Evolutionary conservation across 2,797 vertebrate genomes (phyloP), one percentile per base, ranked within the genome.

Genomic region (Hippocampus kuda): DNA sequence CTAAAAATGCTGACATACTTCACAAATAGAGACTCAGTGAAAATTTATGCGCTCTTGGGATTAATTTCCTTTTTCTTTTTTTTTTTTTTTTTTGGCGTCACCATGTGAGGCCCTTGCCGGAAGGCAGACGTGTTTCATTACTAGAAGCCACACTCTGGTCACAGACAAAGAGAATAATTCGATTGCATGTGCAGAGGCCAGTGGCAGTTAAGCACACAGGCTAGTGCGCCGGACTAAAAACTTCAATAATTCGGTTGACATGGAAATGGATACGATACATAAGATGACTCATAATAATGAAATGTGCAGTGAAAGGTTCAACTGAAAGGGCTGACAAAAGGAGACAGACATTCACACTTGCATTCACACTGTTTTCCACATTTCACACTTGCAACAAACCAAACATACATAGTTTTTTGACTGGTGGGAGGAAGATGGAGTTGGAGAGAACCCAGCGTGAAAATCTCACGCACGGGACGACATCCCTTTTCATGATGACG

Each of bases 71-170:
- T 72, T 77, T 72, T 78, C 54, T 72, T 54, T 0, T 34, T 34
- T 4, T 34, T 34, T 34, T 34, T 6, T 6, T 34, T 34, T 34
- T 34, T 34, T 34, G 30, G 48, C 54, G 48, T 75, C 67, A 74
- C 74, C 75, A 60, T 62, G 71, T 74, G 75, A 85, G 72, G 74
- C 75, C 84, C 81, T 69, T 1, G 15, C 65, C 73, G 68, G 73
- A 68, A 81, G 71, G 68, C 69, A 81, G 68, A 79, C 72, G 69
- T 71, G 72, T 81, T 82, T 85, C 77, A 80, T 85, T 78, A 84
- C 76, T 76, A 71, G 69, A 79, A 81, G 82, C 79, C 72, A 76
- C 72, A 77, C 70, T 75, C 22, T 67, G 65, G 67, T 73, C 71
- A 75, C 73, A 75, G 72, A 70, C 68, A 53, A 70, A 75, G 66